Evolutionary conservation across 2,113 vertebrate genomes (phyloP), one percentile per base, ranked within the genome.

Genomic region (Menura novaehollandiae): DNA sequence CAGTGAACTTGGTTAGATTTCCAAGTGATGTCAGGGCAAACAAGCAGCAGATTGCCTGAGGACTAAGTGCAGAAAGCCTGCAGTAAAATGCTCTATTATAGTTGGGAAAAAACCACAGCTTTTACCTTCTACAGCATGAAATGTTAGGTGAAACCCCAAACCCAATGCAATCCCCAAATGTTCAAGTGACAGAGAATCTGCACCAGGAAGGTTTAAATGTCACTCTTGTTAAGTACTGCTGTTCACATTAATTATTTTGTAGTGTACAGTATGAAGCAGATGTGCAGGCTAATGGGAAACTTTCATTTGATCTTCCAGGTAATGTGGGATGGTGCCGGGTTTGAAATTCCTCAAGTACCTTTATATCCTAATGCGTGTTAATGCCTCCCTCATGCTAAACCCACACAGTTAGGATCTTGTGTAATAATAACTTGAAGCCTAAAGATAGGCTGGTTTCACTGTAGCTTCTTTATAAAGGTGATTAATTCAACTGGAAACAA

Each of bases 131-230:
- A 3, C 4, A 46, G 14, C 7, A 5, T 13, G 28, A 51, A 24
- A 66, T 56, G 32, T 22, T 33, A 35, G 56, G 24, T 30, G 26
- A 55, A 87, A 35, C 13, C 10, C 19, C 33, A 4, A 81, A 37
- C 17, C 12, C 6, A n/a, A 1, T 0, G 0, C 8, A 56, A 19
- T 37, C 24, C 20, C 26, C 12, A 37, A 19, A 20, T 21, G 15
- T 30, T 88, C 8, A 16, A 35, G 9, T 16, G 72, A n/a, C 28
- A 37, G 24, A 44, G 27, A 37, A 72, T 47, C 59, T 18, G 43
- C 49, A 24, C 2, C 0, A 2, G 15, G 37, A 37, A 53, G 23
- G 13, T 47, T 60, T 28, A 52, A 62, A 37, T 41, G 24, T 43
- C 24, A 4, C 8, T 59, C 8, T 39, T 33, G 11, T 43, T 41